Percentiles rank a stretch among this genome's conserved stretches.
Conservation (phyloP, 2,113 vertebrate species). For the Erythrocercus mccallii region DNA sequence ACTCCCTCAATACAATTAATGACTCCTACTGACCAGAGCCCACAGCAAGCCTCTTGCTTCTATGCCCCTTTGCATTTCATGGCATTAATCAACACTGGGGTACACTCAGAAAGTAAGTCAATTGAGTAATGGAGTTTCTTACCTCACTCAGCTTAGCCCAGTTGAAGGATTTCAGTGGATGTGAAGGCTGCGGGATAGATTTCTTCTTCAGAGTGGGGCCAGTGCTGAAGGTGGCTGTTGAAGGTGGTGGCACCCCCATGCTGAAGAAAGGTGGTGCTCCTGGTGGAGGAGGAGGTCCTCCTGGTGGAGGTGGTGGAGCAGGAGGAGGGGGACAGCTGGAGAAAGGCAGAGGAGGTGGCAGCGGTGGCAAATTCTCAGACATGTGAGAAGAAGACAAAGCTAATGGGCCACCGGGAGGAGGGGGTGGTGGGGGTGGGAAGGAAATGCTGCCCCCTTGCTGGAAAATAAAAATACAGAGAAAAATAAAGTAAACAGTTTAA, state of each 20-base stretch:
- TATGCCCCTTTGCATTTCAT: background rate
- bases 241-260: conserved; percentile 71
- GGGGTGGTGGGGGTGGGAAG: conserved; percentile 68
- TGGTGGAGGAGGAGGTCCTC: conserved; percentile 86
- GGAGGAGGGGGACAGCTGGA: conserved; percentile 81
- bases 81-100: background rate
- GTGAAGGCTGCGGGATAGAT: conserved; percentile 90
- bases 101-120: background rate
- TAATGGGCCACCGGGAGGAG: conserved; percentile 81
- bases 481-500: conserved; percentile 46
- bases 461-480: conserved; percentile 15
- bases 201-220: conserved; percentile 81
- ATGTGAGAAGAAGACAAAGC: conserved; percentile 75
- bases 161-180: conserved; percentile 97
- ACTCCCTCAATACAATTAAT: background rate
- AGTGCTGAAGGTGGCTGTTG: conserved; percentile 68
- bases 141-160: conserved; percentile 97
- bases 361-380: conserved; percentile 77
- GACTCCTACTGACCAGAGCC: background rate
- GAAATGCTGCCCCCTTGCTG: conserved; percentile 73
- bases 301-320: conserved; percentile 80
- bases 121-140: conserved; percentile 31
- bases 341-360: conserved; percentile 84
- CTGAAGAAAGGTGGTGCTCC: conserved; percentile 90
- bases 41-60: background rate